These are phyloP conservation scores for Ctenopoma multispine DNA, from an alignment of 2,797 vertebrate genomes.

Conservation along the genomic window DNA sequence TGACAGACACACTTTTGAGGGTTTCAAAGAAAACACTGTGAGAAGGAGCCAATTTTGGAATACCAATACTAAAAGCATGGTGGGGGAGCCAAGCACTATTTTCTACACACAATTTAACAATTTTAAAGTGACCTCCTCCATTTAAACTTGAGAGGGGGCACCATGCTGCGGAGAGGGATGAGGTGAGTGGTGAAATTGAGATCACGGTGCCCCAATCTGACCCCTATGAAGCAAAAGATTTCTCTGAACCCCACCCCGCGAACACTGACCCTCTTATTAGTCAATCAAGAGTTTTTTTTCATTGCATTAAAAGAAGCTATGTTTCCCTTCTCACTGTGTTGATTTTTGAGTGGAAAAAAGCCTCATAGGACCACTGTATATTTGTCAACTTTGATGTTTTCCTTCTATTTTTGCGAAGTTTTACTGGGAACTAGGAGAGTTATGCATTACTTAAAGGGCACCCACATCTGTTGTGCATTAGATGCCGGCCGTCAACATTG, in stretches of 20 bases:
- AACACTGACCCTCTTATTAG: slow-evolving; percentile 77
- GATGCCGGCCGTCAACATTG: slow-evolving; percentile 94
- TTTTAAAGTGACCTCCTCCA: slow-evolving; percentile 77
- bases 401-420: slow-evolving; percentile 82
- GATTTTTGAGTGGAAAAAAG: slow-evolving; percentile 61
- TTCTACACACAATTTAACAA: slow-evolving; percentile 83
- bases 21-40: slow-evolving; percentile 77
- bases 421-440: slow-evolving; percentile 80
- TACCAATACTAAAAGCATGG: slow-evolving; percentile 62
- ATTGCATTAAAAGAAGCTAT: slow-evolving; percentile 58
- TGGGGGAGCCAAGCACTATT: slow-evolving; percentile 69
- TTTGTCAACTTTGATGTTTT: slow-evolving; percentile 81
- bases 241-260: slow-evolving; percentile 66
- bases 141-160: slow-evolving; percentile 79
- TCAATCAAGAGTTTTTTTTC: slow-evolving; percentile 63
- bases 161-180: slow-evolving; percentile 70
- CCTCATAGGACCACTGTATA: slow-evolving; percentile 72
- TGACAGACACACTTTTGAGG: slow-evolving; percentile 61
- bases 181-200: slow-evolving; percentile 80
- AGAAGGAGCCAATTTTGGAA: slow-evolving; percentile 74
- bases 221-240: slow-evolving; percentile 76
- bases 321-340: slow-evolving; percentile 61
- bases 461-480: slow-evolving; percentile 97
- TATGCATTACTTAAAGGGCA: slow-evolving; percentile 84
- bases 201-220: slow-evolving; percentile 75